phyloP scores from a whole-genome alignment of 2,888 invertebrate genomes.

The Melolontha melolontha region DNA sequence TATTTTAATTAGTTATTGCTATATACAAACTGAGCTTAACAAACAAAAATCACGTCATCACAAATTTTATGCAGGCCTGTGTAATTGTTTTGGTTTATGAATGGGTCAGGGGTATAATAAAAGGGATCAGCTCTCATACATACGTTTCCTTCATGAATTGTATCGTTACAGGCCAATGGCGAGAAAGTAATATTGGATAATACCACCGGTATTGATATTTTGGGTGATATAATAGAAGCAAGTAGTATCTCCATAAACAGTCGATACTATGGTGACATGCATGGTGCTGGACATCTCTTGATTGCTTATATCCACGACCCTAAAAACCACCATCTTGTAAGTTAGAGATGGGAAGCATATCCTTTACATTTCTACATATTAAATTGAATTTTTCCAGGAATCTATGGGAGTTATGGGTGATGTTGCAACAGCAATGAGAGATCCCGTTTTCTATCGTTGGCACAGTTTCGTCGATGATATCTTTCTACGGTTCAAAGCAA shows the following conservation, averaged over 20 bases:
- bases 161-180: slow-evolving; percentile 70
- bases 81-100: too few species aligned
- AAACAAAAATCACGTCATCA: too few species aligned
- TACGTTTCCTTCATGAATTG: too few species aligned
- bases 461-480: slow-evolving; percentile 84
- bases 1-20: too few species aligned
- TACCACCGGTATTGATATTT: slow-evolving; percentile 76
- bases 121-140: too few species aligned
- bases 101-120: too few species aligned
- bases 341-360: slow-evolving; percentile 47
- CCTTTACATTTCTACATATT: not conserved
- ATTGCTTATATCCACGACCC: slow-evolving; percentile 83
- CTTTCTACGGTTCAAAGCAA: slow-evolving; percentile 80
- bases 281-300: slow-evolving; percentile 83
- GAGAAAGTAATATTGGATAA: slow-evolving; percentile 72
- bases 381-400: slow-evolving; percentile 69
- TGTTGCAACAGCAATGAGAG: slow-evolving; percentile 86
- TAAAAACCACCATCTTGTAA: slow-evolving; percentile 77
- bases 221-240: slow-evolving; percentile 85
- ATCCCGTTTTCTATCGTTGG: slow-evolving; percentile 89
- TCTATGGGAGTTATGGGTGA: slow-evolving; percentile 86
- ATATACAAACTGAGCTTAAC: too few species aligned
- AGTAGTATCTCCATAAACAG: slow-evolving; percentile 75
- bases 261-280: slow-evolving; percentile 79
- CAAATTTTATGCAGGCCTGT: too few species aligned